Evolutionary conservation across 2,797 vertebrate species (phyloP), one percentile per base, ranked within the genome.

Genomic region (Orestias chungarensis): DNA sequence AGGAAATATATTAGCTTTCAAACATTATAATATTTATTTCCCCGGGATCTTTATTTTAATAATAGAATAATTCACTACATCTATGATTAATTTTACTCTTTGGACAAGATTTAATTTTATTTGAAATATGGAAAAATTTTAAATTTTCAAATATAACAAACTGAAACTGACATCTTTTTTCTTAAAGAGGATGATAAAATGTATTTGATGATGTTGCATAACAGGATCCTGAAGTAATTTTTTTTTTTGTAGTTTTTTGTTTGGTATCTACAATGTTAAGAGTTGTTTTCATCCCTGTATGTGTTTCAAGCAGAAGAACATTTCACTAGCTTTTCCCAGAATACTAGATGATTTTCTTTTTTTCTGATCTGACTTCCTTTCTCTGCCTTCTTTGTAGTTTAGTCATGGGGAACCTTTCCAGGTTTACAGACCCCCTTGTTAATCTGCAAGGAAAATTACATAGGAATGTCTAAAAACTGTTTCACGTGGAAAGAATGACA

Each of bases 361-460:
- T 69, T 65, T 40, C 15, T 70, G 70, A 57, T 68, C 71, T 71
- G 64, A 6, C 76, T 72, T 42, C 79, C 84, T 71, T 86, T 77
- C 85, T 57, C 71, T 78, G 85, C 85, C 71, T 52, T 82, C 70
- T 66, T 68, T 71, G 80, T 86, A 87, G 65, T 86, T 91, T 88
- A 93, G 82, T 93, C 90, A 93, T 29, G 9, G 44, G 68, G 82
- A 71, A 55, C 72, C 64, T 69, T 82, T 64, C 79, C 81, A 81
- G 83, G 79, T 73, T 87, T 82, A 70, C 20, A 52, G 68, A n/a
- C 57, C 69, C 57, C 68, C 86, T 88, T 91, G 89, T 70, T 71
- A 2, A 78, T 73, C 84, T 66, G 31, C 6, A 72, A 75, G 78
- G 69, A 79, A 80, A 76, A 77, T 61, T 65, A 49, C 42, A 73